Base-by-base conservation (phyloP, 2,113 vertebrate genomes). In the Chrysemys picta region DNA sequence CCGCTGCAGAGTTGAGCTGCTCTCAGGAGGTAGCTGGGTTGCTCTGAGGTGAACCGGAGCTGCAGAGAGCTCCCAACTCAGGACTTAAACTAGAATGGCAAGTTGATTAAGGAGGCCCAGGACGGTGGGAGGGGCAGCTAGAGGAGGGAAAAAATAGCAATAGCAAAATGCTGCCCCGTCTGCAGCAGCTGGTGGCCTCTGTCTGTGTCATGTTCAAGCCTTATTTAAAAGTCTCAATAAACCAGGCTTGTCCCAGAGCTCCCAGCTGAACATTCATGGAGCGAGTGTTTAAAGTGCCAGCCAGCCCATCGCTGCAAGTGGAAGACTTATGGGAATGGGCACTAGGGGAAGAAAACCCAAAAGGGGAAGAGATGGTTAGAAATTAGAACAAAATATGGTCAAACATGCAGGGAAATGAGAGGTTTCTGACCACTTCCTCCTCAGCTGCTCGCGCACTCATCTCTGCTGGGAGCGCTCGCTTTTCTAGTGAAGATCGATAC, bases 401-500 rank as follows among this genome's bases (percentile, higher is more conserved):
- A 72, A 72, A 72, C n/a, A 4, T n/a, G 65, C 65, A 38, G 62
- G n/a, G 65, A 35, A 72, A 21, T 5, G 35, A 72, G 65, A n/a
- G 5, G 65, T 38, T 8, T n/a, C 65, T 69, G 35, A 38, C 65
- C 65, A 21, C 65, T 72, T 38, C 65, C 65, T 38, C 65, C 65
- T 35, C 31, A 35, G 62, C 29, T 16, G 62, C 62, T 35, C 16
- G 14, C 31, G 6, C 27, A 4, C 65, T 38, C 65, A 38, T 38
- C 65, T 10, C 65, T 22, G 35, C 65, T 38, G 65, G 65, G 19
- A 38, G 35, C 16, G 9, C 19, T 21, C 31, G 9, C n/a, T 21
- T 10, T 72, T 5, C 19, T 21, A 38, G n/a, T 8, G 65, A n/a
- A 8, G 35, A 10, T 1, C 3, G 4, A n/a, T 21, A 17, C 5